Evolutionary conservation across 2,797 vertebrate species (phyloP).

Genomic region (Pantherophis alleghaniensis): DNA sequence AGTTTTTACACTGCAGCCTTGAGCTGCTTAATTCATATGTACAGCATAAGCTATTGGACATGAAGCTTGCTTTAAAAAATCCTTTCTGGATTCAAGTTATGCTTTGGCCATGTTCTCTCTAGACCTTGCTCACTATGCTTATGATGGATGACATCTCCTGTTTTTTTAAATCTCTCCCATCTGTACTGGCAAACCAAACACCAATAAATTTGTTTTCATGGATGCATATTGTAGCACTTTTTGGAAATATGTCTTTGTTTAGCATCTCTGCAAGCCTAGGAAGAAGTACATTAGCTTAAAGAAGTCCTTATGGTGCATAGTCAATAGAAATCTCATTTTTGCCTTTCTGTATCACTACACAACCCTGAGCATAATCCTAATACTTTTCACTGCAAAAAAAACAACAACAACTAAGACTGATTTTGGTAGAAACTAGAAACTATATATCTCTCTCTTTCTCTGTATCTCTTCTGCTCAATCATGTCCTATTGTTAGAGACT

Average conservation of each 20-base stretch:
- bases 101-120: neutral
- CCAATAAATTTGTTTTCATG: neutral
- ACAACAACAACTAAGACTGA: slow-evolving; percentile 29
- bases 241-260: neutral
- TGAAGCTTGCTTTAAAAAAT: neutral
- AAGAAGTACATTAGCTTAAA: neutral
- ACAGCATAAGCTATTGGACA: neutral
- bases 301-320: neutral
- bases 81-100: neutral
- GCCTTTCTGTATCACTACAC: neutral
- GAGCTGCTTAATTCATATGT: neutral
- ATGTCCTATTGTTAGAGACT: neutral
- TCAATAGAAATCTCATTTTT: neutral
- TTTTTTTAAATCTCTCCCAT: neutral
- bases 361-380: neutral
- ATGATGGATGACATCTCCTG: neutral
- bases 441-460: neutral
- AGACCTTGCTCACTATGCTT: neutral
- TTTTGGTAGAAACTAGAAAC: slow-evolving; percentile 30
- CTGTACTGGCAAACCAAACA: neutral
- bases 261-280: neutral
- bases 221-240: neutral
- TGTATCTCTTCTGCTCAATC: neutral
- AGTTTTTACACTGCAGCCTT: neutral
- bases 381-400: neutral